These are phyloP conservation scores for Biston stratarius DNA, from an alignment of 2,888 invertebrate genomes.

Conservation along the genomic window DNA sequence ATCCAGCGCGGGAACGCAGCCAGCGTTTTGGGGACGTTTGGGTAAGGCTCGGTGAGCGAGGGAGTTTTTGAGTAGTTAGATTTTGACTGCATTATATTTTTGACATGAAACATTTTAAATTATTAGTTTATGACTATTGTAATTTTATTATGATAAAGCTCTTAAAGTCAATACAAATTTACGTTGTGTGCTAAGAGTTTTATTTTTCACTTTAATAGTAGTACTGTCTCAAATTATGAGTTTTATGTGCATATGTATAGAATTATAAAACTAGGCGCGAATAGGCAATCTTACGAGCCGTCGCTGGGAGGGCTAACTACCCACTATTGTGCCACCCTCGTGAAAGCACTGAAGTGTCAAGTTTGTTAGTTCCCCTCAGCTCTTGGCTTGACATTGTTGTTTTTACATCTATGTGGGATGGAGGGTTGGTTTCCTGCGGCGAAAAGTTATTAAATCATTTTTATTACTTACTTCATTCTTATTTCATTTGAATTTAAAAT, in stretches of 20 bases:
- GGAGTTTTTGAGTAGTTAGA: no score
- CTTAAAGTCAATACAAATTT: no score
- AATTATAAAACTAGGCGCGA: conserved; percentile 13
- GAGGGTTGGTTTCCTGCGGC: conserved; percentile 35
- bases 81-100: no score
- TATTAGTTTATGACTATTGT: no score
- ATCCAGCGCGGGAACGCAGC: no score
- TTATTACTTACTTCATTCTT: conserved; percentile 16
- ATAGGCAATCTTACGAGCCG: conserved; percentile 58
- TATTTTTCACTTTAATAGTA: no score
- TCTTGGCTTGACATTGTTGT: conserved; percentile 47
- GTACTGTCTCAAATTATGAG: background rate
- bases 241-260: background rate
- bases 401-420: conserved; percentile 31
- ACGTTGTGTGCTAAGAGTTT: no score
- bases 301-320: conserved; percentile 50
- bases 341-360: conserved; percentile 55
- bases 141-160: no score
- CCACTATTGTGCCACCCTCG: conserved; percentile 54
- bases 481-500: background rate
- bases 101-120: no score
- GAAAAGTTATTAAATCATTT: conserved; percentile 26
- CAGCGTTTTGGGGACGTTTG: no score
- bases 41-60: no score
- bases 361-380: conserved; percentile 59